Evolutionary conservation across 1,140 invertebrate species (phyloP).

Genomic region (Drosophila jambulina): DNA sequence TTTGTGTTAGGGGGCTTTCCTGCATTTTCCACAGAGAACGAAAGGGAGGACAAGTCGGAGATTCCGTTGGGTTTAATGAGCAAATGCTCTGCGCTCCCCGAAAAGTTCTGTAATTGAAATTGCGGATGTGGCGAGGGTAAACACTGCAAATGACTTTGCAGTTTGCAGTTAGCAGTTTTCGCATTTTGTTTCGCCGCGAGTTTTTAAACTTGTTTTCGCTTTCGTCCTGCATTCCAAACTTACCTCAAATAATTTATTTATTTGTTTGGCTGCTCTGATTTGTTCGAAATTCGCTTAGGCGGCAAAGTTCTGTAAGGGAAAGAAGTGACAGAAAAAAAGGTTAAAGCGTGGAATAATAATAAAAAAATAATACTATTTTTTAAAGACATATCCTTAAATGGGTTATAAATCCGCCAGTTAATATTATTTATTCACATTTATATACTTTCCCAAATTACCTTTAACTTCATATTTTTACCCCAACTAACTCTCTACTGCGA

Average conservation of each 20-base stretch:
- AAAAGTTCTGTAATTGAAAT: slow-evolving; percentile 71
- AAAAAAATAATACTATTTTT: background rate
- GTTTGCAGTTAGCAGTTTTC: slow-evolving; percentile 40
- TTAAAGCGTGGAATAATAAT: background rate
- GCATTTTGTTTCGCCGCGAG: slow-evolving; percentile 13
- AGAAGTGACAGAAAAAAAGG: background rate
- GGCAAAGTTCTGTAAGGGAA: slow-evolving; percentile 39
- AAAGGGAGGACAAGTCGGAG: background rate
- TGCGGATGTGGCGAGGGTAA: slow-evolving; percentile 62
- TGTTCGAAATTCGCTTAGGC: slow-evolving; percentile 11
- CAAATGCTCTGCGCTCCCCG: slow-evolving; percentile 31
- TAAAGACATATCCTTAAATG: background rate
- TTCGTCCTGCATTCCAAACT: slow-evolving; percentile 17
- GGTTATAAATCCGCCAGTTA: background rate
- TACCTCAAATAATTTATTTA: slow-evolving; percentile 48
- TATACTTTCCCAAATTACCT: background rate
- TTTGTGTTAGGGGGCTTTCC: slow-evolving; percentile 13
- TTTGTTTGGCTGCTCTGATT: slow-evolving; percentile 20
- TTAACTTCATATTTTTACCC: background rate
- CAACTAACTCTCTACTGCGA: background rate
- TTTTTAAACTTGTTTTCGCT: slow-evolving; percentile 24
- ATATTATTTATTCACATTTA: background rate
- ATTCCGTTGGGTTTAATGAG: slow-evolving; percentile 33
- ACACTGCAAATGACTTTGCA: slow-evolving; percentile 65
- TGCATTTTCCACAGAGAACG: slow-evolving; percentile 6